Conservation (phyloP, 2,797 vertebrate species). For the Urophycis tenuis region DNA sequence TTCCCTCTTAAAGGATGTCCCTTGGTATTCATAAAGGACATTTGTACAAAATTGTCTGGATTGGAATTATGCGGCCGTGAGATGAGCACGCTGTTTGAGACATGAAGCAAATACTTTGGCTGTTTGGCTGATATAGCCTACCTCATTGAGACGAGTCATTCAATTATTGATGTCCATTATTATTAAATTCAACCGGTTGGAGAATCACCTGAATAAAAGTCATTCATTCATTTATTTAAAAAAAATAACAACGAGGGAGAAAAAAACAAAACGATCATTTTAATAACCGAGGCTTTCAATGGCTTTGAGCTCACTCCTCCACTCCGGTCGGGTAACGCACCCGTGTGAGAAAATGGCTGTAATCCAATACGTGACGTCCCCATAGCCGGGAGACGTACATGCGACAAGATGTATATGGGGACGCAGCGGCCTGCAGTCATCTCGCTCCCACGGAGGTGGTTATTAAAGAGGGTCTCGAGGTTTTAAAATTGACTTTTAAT, state of each 20-base stretch:
- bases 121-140: too few relatives aligned
- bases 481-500: constrained; percentile 27
- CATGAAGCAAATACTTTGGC: background rate
- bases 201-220: background rate
- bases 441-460: background rate
- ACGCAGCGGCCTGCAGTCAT: background rate
- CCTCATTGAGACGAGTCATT: background rate
- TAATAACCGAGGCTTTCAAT: background rate
- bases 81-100: background rate
- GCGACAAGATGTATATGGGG: background rate
- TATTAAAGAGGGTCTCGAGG: constrained; percentile 11
- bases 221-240: background rate
- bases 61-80: background rate
- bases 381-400: background rate
- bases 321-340: background rate
- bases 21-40: background rate
- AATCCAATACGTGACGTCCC: background rate
- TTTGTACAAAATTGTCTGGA: background rate
- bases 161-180: background rate
- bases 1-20: background rate
- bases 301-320: background rate
- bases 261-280: too few relatives aligned
- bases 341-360: background rate
- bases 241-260: too few relatives aligned
- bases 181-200: background rate